A percentile compares a stretch with the other conserved stretches of the same genome.
Conservation (phyloP, 2,797 vertebrate genomes). For the Nannoperca australis region DNA sequence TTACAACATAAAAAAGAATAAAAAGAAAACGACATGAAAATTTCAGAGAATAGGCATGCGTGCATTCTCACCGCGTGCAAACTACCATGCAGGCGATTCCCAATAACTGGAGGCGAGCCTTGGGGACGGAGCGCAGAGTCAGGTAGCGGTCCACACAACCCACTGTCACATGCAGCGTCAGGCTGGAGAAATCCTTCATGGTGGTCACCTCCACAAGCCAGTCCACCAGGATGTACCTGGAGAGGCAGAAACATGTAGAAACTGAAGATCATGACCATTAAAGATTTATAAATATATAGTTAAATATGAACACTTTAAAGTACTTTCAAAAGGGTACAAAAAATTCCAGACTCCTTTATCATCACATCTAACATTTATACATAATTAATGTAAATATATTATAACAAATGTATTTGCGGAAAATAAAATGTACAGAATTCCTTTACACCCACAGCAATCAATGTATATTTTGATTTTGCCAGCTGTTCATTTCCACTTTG, state of each 20-base stretch:
- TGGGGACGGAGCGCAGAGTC: constrained; percentile 89
- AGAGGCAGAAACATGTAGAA: neutral
- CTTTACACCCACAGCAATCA: too few species aligned
- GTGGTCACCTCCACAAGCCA: constrained; percentile 99
- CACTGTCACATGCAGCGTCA: constrained; percentile 94
- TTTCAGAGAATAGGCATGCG: neutral
- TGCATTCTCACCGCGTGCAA: constrained; percentile 91
- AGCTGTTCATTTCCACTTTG: too few species aligned
- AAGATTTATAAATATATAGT: too few species aligned
- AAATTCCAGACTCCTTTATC: too few species aligned
- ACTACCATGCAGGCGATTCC: constrained; percentile 99
- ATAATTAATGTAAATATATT: too few species aligned
- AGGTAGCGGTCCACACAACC: constrained; percentile 95
- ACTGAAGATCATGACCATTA: too few species aligned
- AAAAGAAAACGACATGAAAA: neutral
- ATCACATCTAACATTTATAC: too few species aligned
- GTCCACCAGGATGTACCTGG: constrained; percentile 96
- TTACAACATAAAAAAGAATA: neutral
- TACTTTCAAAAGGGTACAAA: too few species aligned
- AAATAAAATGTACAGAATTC: too few species aligned
- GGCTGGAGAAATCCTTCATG: constrained; percentile 98
- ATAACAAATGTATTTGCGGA: too few species aligned
- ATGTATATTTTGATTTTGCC: too few species aligned
- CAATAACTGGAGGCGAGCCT: constrained; percentile 92
- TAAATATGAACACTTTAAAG: too few species aligned